Percentiles rank a stretch among this genome's conserved stretches.
Evolutionary conservation across 1,140 invertebrate species (phyloP).

Genomic region (Zaprionus ornatus): DNA sequence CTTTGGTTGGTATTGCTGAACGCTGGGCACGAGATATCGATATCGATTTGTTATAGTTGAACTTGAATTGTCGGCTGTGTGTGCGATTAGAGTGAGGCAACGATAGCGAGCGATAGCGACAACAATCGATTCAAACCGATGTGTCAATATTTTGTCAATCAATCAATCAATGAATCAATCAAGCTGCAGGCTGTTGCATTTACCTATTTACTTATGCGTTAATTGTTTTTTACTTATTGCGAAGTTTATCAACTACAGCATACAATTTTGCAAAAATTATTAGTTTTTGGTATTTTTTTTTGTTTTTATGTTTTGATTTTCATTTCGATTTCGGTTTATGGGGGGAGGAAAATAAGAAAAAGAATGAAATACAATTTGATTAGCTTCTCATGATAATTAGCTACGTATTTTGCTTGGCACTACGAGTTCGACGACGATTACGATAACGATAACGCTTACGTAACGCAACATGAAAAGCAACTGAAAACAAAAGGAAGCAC

Average conservation of each 20-base stretch:
- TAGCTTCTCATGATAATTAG: constrained; percentile 69
- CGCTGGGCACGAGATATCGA: constrained; percentile 54
- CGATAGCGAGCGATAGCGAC: constrained; percentile 46
- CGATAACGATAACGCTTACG: constrained; percentile 7
- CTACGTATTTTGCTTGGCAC: constrained; percentile 50
- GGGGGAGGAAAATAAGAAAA: constrained; percentile 67
- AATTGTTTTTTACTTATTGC: constrained; percentile 63
- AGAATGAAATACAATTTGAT: constrained; percentile 77
- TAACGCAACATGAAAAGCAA: constrained; percentile 22
- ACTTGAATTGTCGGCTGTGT: constrained; percentile 45
- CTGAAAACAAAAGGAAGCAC: constrained; percentile 32
- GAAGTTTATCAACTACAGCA: constrained; percentile 74
- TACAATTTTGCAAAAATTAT: constrained; percentile 51
- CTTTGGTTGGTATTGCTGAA: constrained; percentile 39
- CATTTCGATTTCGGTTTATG: constrained; percentile 34
- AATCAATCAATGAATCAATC: constrained; percentile 69
- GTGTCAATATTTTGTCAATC: constrained; percentile 32
- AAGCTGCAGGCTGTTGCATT: constrained; percentile 72
- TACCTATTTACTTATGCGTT: constrained; percentile 61
- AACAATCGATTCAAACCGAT: constrained; percentile 47
- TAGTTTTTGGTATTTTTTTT: constrained; percentile 28
- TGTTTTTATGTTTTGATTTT: constrained; percentile 31
- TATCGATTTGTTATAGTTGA: constrained; percentile 39
- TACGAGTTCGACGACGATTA: constrained; percentile 33
- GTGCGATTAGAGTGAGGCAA: constrained; percentile 40